These are phyloP conservation scores for Macrochelys suwanniensis DNA, from an alignment of 2,797 vertebrate species.

Conservation along the genomic window DNA sequence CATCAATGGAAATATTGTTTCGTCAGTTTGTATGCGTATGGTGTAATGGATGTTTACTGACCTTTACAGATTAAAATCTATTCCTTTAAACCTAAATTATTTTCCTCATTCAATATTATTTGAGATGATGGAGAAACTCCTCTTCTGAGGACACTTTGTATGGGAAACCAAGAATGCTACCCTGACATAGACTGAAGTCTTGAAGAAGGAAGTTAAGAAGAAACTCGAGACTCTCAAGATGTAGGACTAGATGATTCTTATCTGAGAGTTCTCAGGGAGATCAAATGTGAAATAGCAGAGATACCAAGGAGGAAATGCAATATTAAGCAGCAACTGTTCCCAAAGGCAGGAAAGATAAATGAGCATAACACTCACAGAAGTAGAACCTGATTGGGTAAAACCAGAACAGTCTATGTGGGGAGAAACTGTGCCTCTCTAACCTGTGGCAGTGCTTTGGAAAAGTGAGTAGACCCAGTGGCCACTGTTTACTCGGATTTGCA, in stretches of 20 bases:
- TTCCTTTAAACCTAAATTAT: not conserved
- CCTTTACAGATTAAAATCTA: not conserved
- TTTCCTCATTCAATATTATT: not conserved
- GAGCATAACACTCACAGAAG: not conserved
- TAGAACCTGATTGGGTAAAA: not conserved
- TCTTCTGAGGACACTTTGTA: not conserved
- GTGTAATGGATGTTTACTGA: not conserved
- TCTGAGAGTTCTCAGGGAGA: not conserved
- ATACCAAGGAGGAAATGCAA: not conserved
- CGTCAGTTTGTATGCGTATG: not conserved
- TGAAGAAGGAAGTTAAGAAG: not conserved
- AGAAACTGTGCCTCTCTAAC: not conserved
- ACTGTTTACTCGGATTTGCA: not conserved
- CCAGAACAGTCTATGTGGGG: not conserved
- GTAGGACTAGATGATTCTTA: not conserved
- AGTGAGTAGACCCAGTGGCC: not conserved
- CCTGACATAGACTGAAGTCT: not conserved
- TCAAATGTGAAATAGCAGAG: not conserved
- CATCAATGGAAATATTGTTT: not conserved
- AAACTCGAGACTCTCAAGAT: not conserved
- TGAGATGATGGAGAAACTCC: not conserved
- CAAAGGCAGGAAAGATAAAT: not conserved
- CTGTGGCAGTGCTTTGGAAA: not conserved
- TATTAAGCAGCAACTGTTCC: not conserved
- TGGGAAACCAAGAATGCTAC: fast-evolving